Conservation (phyloP, 1,140 invertebrate genomes). For the Leptopilina clavipes region DNA sequence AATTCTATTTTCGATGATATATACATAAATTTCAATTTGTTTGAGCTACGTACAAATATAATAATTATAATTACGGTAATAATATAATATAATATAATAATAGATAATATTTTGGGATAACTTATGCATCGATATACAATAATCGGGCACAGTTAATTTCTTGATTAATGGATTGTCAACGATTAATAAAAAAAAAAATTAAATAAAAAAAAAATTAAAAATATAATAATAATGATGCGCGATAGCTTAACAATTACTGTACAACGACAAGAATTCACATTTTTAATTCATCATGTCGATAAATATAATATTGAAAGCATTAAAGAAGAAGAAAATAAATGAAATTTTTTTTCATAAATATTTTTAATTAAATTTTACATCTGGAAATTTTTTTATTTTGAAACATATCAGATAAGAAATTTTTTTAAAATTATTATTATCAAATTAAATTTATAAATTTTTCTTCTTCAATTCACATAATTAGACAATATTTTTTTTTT, state of each 20-base stretch:
- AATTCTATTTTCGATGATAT: conserved; percentile 48
- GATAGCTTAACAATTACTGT: conserved; percentile 28
- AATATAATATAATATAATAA: conserved; percentile 55
- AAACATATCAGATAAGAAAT: no score
- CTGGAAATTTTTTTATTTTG: no score
- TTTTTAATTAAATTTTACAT: no score
- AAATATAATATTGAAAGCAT: neutral
- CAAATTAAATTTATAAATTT: neutral
- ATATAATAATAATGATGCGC: neutral
- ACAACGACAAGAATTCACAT: conserved; percentile 30
- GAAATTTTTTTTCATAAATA: no score
- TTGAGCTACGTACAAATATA: conserved; percentile 63
- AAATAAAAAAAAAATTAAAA: neutral
- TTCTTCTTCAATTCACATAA: neutral
- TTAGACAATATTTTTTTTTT: neutral
- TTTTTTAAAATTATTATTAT: no score
- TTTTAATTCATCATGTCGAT: neutral
- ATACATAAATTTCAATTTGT: conserved; percentile 70
- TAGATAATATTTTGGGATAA: conserved; percentile 52
- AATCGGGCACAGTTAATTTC: conserved; percentile 25
- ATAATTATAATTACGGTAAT: conserved; percentile 53
- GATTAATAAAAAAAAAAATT: conserved; percentile 2
- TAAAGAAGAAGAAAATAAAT: neutral
- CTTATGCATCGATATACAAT: conserved; percentile 49
- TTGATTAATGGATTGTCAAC: conserved; percentile 13